Evolutionary conservation across 2,113 vertebrate genomes (phyloP).

Genomic region (Malurus alboscapulatus): DNA sequence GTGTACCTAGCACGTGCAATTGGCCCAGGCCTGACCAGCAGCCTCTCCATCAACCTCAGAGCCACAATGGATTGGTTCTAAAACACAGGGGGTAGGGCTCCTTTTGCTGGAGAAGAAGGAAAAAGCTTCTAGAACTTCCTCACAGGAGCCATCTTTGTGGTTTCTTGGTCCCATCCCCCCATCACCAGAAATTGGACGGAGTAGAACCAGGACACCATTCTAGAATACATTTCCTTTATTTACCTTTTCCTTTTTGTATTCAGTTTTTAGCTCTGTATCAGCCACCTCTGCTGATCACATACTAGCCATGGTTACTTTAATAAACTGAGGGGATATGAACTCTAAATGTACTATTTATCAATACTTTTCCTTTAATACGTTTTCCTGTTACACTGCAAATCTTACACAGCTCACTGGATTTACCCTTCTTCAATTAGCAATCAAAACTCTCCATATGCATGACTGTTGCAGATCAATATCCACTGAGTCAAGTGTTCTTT

Average conservation of each 20-base stretch:
- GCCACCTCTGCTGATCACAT: background rate
- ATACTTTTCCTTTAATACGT: conserved; percentile 24
- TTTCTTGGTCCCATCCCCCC: too few species aligned
- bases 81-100: too few species aligned
- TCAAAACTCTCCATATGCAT: background rate
- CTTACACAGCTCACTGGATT: conserved; percentile 3
- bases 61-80: too few species aligned
- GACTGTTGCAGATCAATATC: background rate
- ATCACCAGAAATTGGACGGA: too few species aligned
- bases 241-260: background rate
- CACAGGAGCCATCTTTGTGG: too few species aligned
- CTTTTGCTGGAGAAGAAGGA: too few species aligned
- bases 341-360: conserved; percentile 13
- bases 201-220: background rate
- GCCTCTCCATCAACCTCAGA: too few species aligned
- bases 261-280: background rate
- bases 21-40: too few species aligned
- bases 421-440: conserved; percentile 18
- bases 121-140: too few species aligned
- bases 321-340: background rate
- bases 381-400: background rate
- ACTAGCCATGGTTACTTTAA: background rate
- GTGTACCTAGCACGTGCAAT: too few species aligned
- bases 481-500: background rate
- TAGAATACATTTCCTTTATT: background rate